A percentile compares a stretch with the other conserved stretches of the same genome.
Evolutionary conservation across 1,140 invertebrate genomes (phyloP).

Genomic region (Macrobrachium nipponense): DNA sequence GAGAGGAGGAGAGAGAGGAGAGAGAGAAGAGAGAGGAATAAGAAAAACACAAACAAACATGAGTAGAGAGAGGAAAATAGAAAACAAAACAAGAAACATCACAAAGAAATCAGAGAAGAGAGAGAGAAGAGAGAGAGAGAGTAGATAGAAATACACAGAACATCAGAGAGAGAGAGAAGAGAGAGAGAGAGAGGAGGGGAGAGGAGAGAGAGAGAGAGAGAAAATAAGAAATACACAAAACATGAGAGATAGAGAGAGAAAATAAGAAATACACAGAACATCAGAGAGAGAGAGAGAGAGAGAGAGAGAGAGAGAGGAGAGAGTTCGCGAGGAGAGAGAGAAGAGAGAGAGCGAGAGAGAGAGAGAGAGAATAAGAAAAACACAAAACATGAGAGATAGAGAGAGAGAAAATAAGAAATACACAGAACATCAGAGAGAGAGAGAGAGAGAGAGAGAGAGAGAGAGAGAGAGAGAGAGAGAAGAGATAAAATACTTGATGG

Average conservation of each 20-base stretch:
- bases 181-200: conserved; percentile 6
- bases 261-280: too few relatives aligned
- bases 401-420: too few relatives aligned
- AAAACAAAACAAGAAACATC: too few relatives aligned
- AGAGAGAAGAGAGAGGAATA: too few relatives aligned
- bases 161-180: conserved; percentile 9
- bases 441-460: conserved; percentile 13
- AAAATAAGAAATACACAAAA: too few relatives aligned
- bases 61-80: too few relatives aligned
- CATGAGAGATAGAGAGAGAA: conserved; percentile 1
- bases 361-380: not conserved
- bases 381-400: not conserved
- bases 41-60: too few relatives aligned
- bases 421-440: not conserved
- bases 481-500: conserved; percentile 39
- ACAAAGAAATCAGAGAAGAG: not conserved
- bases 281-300: conserved; percentile 4
- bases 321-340: too few relatives aligned
- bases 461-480: conserved; percentile 3
- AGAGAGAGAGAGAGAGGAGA: conserved; percentile 10
- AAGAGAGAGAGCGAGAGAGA: conserved; percentile 1
- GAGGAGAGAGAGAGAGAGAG: too few relatives aligned
- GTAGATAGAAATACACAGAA: too few relatives aligned
- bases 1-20: too few relatives aligned
- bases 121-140: conserved; percentile 7